A percentile compares a stretch with the other conserved stretches of the same genome.
These are phyloP conservation scores for Phataginus tricuspis DNA, from an alignment of 2,797 vertebrate genomes.

Conservation along the genomic window DNA sequence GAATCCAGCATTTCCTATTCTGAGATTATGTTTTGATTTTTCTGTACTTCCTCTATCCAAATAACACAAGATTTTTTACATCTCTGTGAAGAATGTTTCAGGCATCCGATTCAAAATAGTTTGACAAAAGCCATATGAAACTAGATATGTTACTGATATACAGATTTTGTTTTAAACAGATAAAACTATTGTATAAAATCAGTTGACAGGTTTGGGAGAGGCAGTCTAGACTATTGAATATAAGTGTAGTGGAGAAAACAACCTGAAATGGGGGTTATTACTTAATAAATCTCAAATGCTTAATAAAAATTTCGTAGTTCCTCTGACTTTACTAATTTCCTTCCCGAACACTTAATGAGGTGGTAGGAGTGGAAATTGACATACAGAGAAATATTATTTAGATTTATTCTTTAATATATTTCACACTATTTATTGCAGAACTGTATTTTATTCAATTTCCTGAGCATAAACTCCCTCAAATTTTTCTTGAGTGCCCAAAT, in stretches of 20 bases:
- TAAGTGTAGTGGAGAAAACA: not conserved
- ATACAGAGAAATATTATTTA: not conserved
- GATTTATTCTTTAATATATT: not conserved
- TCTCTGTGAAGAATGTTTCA: not conserved
- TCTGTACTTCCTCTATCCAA: not conserved
- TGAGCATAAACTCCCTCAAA: not conserved
- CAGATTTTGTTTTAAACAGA: not conserved
- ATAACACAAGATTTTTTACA: not conserved
- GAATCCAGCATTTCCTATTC: not conserved
- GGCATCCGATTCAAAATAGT: slow-evolving; percentile 16
- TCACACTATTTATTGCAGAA: not conserved
- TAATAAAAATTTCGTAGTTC: not conserved
- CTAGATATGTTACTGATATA: not conserved
- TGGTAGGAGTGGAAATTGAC: not conserved
- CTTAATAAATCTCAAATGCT: slow-evolving; percentile 14
- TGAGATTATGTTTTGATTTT: not conserved
- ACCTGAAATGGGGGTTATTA: not conserved
- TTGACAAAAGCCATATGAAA: not conserved
- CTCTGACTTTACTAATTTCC: not conserved
- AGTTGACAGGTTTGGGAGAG: not conserved
- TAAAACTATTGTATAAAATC: not conserved
- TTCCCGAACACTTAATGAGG: not conserved
- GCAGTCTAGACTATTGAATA: not conserved
- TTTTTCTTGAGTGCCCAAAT: not conserved
- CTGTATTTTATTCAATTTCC: not conserved